Evolutionary conservation across 2,888 invertebrate genomes (phyloP).

Genomic region (Pollenia griseotomentosa): DNA sequence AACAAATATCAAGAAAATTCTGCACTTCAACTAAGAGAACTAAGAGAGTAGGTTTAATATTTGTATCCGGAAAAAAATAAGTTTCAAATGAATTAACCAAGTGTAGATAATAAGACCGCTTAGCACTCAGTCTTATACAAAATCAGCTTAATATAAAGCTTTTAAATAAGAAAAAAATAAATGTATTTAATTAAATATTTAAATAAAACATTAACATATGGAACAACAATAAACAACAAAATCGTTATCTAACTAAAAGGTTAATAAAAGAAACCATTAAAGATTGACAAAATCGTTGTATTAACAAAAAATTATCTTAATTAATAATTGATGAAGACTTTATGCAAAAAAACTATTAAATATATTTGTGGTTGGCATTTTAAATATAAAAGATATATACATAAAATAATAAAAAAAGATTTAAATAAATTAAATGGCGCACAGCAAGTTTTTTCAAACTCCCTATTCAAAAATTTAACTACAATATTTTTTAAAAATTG

Average conservation of each 20-base stretch:
- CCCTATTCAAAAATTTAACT: background rate
- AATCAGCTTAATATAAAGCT: background rate
- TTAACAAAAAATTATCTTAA: background rate
- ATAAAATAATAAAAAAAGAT: background rate
- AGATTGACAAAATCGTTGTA: background rate
- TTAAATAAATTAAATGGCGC: conserved; percentile 24
- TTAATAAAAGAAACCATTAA: background rate
- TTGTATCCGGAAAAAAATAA: too few relatives aligned
- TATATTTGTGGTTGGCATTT: background rate
- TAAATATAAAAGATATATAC: background rate
- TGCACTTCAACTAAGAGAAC: too few relatives aligned
- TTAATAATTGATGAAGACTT: conserved; percentile 20
- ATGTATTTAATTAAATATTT: conserved; percentile 8
- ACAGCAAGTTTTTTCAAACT: background rate
- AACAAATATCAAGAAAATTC: too few relatives aligned
- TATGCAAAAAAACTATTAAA: conserved; percentile 7
- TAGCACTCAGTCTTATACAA: background rate
- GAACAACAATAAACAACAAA: background rate
- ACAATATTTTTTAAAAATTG: too few relatives aligned
- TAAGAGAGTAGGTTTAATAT: too few relatives aligned
- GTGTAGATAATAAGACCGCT: too few relatives aligned
- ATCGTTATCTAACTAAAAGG: conserved; percentile 1
- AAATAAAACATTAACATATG: conserved; percentile 1
- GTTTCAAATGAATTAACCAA: too few relatives aligned
- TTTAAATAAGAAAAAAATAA: background rate